A percentile compares a stretch with the other conserved stretches of the same genome.
These are phyloP conservation scores for Trichogramma evanescens DNA, from an alignment of 2,888 invertebrate genomes.

Conservation along the genomic window DNA sequence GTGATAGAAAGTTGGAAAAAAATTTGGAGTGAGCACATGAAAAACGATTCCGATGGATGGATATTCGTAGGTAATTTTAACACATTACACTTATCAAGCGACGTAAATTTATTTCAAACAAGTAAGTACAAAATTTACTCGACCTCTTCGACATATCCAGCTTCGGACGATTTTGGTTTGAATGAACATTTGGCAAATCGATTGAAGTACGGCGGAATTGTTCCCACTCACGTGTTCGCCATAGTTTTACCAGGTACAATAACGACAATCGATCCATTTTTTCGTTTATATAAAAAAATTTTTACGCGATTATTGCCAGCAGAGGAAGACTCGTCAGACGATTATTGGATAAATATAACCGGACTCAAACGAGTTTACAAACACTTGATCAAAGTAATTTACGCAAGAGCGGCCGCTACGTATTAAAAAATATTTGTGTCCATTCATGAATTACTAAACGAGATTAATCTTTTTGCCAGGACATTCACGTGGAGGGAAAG, in stretches of 20 bases:
- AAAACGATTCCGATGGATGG: conserved; percentile 41
- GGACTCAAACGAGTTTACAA: too few species aligned
- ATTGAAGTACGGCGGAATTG: conserved; percentile 42
- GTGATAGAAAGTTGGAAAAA: conserved; percentile 32
- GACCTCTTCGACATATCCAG: too few species aligned
- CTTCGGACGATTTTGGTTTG: too few species aligned
- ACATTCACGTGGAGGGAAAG: too few species aligned
- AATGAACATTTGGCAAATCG: too few species aligned
- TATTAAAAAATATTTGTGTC: too few species aligned
- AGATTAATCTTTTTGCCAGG: too few species aligned
- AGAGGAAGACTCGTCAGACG: too few species aligned
- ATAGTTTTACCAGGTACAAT: conserved; percentile 26
- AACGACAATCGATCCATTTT: neutral
- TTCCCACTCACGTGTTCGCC: conserved; percentile 52
- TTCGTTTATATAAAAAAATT: neutral
- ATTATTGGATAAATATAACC: too few species aligned
- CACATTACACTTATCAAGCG: neutral
- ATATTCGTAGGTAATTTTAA: conserved; percentile 39
- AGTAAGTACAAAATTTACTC: neutral
- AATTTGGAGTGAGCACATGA: conserved; percentile 38
- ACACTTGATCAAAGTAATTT: too few species aligned
- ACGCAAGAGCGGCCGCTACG: too few species aligned
- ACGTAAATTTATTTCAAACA: neutral
- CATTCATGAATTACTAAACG: too few species aligned
- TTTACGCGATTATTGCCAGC: neutral